Percentiles rank a stretch among this genome's conserved stretches.
phyloP scores from a whole-genome alignment of 2,797 vertebrate genomes.

The Neoniphon sammara region DNA sequence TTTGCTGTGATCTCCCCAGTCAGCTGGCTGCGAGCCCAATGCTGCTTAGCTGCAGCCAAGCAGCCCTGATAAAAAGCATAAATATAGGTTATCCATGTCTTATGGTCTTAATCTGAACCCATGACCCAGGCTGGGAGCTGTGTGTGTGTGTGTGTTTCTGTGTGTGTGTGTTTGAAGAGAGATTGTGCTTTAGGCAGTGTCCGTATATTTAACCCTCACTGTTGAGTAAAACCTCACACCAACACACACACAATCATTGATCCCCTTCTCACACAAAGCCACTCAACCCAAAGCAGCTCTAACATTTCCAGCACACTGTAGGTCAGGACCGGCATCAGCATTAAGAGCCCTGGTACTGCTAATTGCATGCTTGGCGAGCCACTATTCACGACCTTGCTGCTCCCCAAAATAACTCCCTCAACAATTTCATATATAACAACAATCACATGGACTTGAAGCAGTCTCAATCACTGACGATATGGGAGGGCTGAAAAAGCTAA shows the following conservation, averaged over 20 bases:
- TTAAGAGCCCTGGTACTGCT: conserved; percentile 52
- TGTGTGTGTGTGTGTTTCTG: conserved; percentile 19
- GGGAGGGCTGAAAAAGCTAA: no score
- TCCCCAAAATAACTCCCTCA: conserved; percentile 29
- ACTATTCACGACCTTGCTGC: neutral
- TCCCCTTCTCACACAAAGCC: conserved; percentile 71
- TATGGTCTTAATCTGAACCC: conserved; percentile 73
- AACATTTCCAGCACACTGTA: conserved; percentile 55
- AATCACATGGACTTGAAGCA: neutral
- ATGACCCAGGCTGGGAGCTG: conserved; percentile 58
- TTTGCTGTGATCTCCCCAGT: neutral
- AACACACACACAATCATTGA: conserved; percentile 53
- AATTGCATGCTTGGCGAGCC: conserved; percentile 53
- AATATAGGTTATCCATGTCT: conserved; percentile 76
- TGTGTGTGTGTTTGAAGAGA: conserved; percentile 18
- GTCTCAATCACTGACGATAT: neutral
- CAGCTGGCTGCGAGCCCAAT: conserved; percentile 10
- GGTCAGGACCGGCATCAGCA: conserved; percentile 29
- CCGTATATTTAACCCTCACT: conserved; percentile 50
- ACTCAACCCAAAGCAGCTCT: conserved; percentile 58
- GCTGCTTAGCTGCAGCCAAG: conserved; percentile 26
- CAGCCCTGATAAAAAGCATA: conserved; percentile 47
- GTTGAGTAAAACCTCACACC: conserved; percentile 55
- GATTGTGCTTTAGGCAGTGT: conserved; percentile 7
- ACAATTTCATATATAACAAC: neutral